Percentiles rank a stretch among this genome's conserved stretches.
Evolutionary conservation across 2,888 invertebrate species (phyloP).

Genomic region (Phlogophora meticulosa): DNA sequence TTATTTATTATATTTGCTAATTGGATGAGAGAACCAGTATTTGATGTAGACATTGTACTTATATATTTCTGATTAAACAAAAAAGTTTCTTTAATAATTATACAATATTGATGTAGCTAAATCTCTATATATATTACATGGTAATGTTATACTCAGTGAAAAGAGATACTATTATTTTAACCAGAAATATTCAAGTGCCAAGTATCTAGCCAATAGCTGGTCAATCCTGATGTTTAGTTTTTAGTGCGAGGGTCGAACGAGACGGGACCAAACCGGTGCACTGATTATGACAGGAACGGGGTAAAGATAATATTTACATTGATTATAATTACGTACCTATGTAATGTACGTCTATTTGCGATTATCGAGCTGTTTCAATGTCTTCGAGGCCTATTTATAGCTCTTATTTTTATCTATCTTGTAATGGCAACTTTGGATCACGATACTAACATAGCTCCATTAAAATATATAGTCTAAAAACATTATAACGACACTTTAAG

Average conservation of each 20-base stretch:
- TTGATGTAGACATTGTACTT: conserved; percentile 59
- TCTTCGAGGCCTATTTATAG: conserved; percentile 64
- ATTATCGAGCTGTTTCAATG: conserved; percentile 80
- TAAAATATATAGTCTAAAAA: conserved; percentile 42
- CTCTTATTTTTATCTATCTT: conserved; percentile 49
- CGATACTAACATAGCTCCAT: conserved; percentile 45
- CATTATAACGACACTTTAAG: conserved; percentile 30
- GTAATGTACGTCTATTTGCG: conserved; percentile 55
- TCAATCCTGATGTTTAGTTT: conserved; percentile 30
- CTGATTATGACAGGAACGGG: conserved; percentile 77
- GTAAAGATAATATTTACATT: conserved; percentile 75
- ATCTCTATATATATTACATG: conserved; percentile 57
- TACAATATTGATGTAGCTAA: conserved; percentile 55
- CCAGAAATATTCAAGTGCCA: conserved; percentile 58
- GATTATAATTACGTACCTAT: conserved; percentile 54
- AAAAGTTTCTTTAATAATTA: conserved; percentile 40
- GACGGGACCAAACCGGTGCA: conserved; percentile 90
- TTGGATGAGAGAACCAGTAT: conserved; percentile 49
- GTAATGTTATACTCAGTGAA: conserved; percentile 39
- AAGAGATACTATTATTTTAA: conserved; percentile 50
- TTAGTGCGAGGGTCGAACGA: conserved; percentile 62
- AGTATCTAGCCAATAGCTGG: conserved; percentile 43
- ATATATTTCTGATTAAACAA: conserved; percentile 55
- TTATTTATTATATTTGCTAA: conserved; percentile 66
- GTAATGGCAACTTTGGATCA: conserved; percentile 59